Conservation (phyloP, 2,113 vertebrate species). For the Arizona elegans region DNA sequence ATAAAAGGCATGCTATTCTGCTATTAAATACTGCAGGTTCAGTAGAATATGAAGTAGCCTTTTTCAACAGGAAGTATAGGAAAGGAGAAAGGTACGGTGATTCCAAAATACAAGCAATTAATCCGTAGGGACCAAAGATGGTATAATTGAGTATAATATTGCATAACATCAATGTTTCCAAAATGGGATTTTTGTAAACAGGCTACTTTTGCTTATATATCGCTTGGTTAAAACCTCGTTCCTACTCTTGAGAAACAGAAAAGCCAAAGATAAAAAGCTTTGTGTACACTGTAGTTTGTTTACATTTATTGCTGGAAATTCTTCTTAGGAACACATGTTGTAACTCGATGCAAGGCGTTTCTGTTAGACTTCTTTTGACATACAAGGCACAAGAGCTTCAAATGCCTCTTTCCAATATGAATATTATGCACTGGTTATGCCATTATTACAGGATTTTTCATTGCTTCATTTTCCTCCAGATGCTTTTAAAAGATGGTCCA, state of each 20-base stretch:
- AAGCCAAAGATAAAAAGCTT: background rate
- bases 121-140: background rate
- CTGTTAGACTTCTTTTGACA: background rate
- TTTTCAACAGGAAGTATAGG: background rate
- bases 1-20: background rate
- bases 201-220: background rate
- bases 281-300: too few relatives aligned
- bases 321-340: background rate
- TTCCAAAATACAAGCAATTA: background rate
- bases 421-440: background rate
- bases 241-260: background rate
- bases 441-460: background rate
- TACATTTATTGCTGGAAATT: background rate
- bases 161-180: background rate
- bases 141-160: background rate
- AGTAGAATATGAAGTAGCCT: background rate
- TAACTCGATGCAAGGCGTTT: background rate
- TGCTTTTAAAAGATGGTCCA: conserved; percentile 3
- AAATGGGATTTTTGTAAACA: background rate
- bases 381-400: background rate
- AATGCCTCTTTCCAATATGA: background rate
- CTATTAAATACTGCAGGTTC: background rate
- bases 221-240: background rate
- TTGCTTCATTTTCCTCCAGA: background rate
- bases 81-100: background rate